Percentiles rank a stretch among this genome's conserved stretches.
Evolutionary conservation across 2,113 vertebrate species (phyloP).

Genomic region (Penelope pileata): DNA sequence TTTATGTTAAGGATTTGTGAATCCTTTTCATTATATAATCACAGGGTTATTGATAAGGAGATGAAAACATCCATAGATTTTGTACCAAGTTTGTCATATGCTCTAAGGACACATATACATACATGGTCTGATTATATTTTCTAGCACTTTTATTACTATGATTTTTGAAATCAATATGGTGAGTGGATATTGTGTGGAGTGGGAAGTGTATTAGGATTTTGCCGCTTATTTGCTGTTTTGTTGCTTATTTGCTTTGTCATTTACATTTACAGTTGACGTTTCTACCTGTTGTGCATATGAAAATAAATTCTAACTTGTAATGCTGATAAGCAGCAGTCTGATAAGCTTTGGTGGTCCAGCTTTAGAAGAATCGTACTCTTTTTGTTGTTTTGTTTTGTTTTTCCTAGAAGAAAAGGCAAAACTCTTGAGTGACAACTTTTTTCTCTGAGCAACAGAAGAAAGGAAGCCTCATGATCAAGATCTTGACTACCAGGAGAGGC

Average conservation of each 20-base stretch:
- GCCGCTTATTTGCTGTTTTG: neutral
- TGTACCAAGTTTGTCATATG: neutral
- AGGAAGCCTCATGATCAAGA: neutral
- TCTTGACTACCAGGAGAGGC: neutral
- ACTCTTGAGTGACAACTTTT: neutral
- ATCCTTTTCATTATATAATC: neutral
- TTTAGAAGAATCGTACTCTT: neutral
- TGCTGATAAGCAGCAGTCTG: neutral
- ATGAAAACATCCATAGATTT: neutral
- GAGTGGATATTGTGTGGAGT: neutral
- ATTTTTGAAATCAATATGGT: neutral
- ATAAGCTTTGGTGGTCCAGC: neutral
- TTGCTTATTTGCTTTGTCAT: neutral
- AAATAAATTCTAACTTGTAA: neutral
- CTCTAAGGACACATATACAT: neutral
- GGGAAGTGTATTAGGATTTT: neutral
- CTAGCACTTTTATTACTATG: neutral
- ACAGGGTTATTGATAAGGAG: neutral
- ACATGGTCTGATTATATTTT: neutral
- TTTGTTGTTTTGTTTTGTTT: fast-evolving
- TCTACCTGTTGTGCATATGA: neutral
- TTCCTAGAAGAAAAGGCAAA: neutral
- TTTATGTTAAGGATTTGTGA: fast-evolving
- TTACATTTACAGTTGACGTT: neutral
- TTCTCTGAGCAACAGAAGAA: neutral